Evolutionary conservation across 1,140 invertebrate genomes (phyloP), one percentile per base, ranked within the genome.

Genomic region (Drosophila baimaii): DNA sequence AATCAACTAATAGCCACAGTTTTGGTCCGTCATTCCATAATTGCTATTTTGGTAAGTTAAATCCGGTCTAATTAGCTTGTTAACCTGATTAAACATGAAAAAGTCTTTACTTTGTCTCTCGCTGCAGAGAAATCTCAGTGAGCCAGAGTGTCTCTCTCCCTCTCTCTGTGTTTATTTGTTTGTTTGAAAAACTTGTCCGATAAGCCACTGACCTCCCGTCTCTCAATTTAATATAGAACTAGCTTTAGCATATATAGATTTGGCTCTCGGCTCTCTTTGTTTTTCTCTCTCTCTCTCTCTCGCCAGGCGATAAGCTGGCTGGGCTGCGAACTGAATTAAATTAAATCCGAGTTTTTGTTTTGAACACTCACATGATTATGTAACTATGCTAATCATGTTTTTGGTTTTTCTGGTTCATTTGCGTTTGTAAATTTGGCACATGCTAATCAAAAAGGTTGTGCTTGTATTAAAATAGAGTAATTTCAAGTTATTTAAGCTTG

Each of bases 171-270:
- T 58, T 17, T 23, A 17, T 55, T 25, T 75, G 37, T 77, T 75
- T 57, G 44, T 25, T 27, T 37, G 25, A 47, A 55, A 70, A 82
- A 62, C 79, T 82, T 37, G 68, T 73, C 74, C 56, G 81, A 88
- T 88, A 88, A 88, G 83, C 84, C 84, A 89, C 72, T 88, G 83
- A 88, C 83, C 83, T 82, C 80, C 51, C 57, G 8, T 57, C 46
- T 62, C 51, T 33, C 46, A 8, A 25, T 33, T 55, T 61, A 5
- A 23, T 35, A 46, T 41, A 52, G 68, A 63, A 56, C 71, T 77
- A 77, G 68, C 57, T 77, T 57, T 51, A 27, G 49, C 73, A 27
- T 56, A 19, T n/a, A n/a, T n/a, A n/a, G n/a, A n/a, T n/a, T n/a
- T 52, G 29, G 5, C 49, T n/a, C 3, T n/a, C 3, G 13, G 49